Conservation (phyloP, 2,888 invertebrate genomes). For the Drosophila greeni region DNA sequence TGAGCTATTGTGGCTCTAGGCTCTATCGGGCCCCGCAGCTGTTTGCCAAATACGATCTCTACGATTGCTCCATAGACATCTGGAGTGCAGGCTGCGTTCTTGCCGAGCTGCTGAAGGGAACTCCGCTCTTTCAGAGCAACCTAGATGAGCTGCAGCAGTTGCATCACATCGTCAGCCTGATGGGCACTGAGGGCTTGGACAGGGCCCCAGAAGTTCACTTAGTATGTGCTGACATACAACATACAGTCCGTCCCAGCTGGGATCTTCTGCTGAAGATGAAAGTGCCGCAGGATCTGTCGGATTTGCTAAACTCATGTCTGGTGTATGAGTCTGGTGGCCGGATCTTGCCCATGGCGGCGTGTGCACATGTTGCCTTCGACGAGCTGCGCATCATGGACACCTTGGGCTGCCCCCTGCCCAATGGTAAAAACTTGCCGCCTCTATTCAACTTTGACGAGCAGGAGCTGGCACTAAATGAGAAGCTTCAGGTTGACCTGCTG, state of each 20-base stretch:
- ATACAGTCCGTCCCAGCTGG: slow-evolving; percentile 96
- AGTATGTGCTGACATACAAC: background rate
- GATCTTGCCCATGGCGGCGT: slow-evolving; percentile 95
- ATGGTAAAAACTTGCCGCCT: slow-evolving; percentile 93
- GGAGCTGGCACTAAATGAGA: slow-evolving; percentile 76
- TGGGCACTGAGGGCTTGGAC: slow-evolving; percentile 97
- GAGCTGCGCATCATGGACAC: slow-evolving; percentile 91
- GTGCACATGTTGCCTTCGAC: slow-evolving; percentile 98
- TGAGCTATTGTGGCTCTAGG: slow-evolving; percentile 98
- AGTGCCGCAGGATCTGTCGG: slow-evolving; percentile 92
- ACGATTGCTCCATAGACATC: slow-evolving; percentile 95
- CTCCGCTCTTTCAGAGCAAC: slow-evolving; percentile 98
- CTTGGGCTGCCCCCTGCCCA: slow-evolving; percentile 92
- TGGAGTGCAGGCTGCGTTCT: slow-evolving; percentile 99
- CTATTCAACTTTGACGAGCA: slow-evolving; percentile 97
- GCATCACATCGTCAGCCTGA: slow-evolving; percentile 98
- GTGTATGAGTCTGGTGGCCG: slow-evolving; percentile 98
- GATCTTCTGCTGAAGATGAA: slow-evolving; percentile 95
- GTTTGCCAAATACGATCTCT: slow-evolving; percentile 98
- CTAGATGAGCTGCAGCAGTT: slow-evolving; percentile 96
- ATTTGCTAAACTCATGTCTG: slow-evolving; percentile 91
- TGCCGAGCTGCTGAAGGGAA: slow-evolving; percentile 96
- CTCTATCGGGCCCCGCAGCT: slow-evolving; percentile 99
- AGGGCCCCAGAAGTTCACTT: slow-evolving; percentile 72
- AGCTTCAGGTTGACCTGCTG: slow-evolving; percentile 54